Evolutionary conservation across 2,113 vertebrate species (phyloP).

Genomic region (Dicerorhinus sumatrensis): DNA sequence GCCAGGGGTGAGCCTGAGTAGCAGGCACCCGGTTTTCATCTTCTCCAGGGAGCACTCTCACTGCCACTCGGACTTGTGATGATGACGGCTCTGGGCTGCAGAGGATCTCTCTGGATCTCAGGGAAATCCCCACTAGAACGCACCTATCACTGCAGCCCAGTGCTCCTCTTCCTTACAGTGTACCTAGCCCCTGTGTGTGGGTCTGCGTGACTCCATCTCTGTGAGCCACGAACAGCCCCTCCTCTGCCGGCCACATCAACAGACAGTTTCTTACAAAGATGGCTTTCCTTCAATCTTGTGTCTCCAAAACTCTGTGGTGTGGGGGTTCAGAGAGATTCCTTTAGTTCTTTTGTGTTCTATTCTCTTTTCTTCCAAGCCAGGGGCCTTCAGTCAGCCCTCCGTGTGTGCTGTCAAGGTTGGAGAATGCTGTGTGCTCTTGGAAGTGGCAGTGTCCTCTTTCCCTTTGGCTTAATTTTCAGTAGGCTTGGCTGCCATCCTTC

Average conservation of each 20-base stretch:
- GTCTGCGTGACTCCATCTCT: background rate
- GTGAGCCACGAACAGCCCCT: background rate
- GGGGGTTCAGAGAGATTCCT: background rate
- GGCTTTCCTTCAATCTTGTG: background rate
- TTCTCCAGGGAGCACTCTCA: background rate
- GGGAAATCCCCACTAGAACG: background rate
- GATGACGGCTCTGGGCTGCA: background rate
- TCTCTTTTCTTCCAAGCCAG: background rate
- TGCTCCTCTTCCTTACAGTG: background rate
- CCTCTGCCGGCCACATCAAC: too few relatives aligned
- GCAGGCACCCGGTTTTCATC: too few relatives aligned
- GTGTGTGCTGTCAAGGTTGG: background rate
- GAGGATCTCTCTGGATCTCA: background rate
- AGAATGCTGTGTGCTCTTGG: background rate
- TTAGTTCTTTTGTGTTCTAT: background rate
- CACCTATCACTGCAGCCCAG: fast-evolving
- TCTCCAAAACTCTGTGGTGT: background rate
- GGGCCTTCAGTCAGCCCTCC: background rate
- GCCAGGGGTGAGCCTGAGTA: background rate
- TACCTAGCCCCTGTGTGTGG: fast-evolving
- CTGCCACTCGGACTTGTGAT: fast-evolving
- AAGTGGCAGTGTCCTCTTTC: too few relatives aligned
- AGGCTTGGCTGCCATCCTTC: too few relatives aligned
- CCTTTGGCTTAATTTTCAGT: too few relatives aligned
- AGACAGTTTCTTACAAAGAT: background rate